Conservation (phyloP, 1,140 invertebrate genomes). For the Pseudomyrmex gracilis region DNA sequence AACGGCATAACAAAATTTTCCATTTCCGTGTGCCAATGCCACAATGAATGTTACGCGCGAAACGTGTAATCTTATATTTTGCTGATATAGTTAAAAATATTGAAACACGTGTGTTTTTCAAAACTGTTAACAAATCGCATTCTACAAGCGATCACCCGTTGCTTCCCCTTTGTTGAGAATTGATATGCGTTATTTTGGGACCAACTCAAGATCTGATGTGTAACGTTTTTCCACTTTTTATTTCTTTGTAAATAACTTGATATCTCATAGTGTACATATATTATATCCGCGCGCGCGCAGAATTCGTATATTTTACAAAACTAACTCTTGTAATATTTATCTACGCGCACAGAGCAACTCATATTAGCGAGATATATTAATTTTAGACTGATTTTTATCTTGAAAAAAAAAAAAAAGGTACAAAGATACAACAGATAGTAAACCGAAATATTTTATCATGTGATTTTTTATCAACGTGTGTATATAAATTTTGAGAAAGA, state of each 20-base stretch:
- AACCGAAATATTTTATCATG: conserved; percentile 37
- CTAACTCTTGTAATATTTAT: conserved; percentile 21
- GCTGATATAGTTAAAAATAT: background rate
- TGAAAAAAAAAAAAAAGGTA: background rate
- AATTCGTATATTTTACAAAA: conserved; percentile 11
- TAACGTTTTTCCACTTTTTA: conserved; percentile 18
- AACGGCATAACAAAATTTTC: conserved; percentile 37
- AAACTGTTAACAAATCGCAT: background rate
- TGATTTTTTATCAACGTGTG: conserved; percentile 21
- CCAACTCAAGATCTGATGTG: conserved; percentile 22
- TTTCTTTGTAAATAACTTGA: conserved; percentile 43
- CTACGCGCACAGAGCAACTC: background rate
- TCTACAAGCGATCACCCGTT: background rate
- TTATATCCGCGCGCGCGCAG: too few relatives aligned
- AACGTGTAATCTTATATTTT: conserved; percentile 4
- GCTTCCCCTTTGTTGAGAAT: background rate
- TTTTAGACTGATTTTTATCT: conserved; percentile 11
- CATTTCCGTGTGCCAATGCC: conserved; percentile 47
- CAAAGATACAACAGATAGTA: conserved; percentile 39
- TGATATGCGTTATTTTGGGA: conserved; percentile 48
- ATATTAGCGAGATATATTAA: background rate
- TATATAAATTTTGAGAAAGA: conserved; percentile 33
- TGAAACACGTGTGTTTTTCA: background rate
- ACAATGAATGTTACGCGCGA: conserved; percentile 1
- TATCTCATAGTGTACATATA: background rate